Base-by-base conservation (phyloP, 2,797 vertebrate species). In the Botia kubotai region DNA sequence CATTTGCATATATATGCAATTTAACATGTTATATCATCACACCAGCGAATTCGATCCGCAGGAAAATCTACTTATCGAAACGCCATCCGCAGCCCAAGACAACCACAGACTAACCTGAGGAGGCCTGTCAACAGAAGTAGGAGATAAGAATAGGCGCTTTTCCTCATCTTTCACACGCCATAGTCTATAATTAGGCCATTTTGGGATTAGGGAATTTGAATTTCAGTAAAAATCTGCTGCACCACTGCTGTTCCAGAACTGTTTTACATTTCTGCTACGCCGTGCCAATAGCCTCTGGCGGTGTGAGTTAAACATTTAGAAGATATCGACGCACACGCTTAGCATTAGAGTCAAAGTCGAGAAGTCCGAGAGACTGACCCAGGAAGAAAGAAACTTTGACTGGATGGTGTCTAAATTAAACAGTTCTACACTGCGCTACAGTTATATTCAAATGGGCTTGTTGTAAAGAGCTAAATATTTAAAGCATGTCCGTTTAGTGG, bases 201-300 rank as follows among this genome's bases (percentile, higher is more conserved):
- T 83, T 85, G 81, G 85, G 83, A 86, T 86, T 83, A 86, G 71
- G 78, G 79, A 85, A 84, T 85, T 81, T 85, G 67, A 83, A 83
- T 85, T 84, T 81, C 81, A 81, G 77, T 75, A 70, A 77, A 91
- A 88, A 90, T 89, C 80, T 89, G 86, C 87, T 84, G 72, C 84
- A 71, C 86, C 87, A 83, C 76, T 87, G 88, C 79, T 81, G 85
- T 86, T 92, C 89, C 89, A 89, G 88, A 83, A 73, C 86, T 80
- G 84, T 90, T 92, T 86, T 72, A 83, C 71, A 85, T 86, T 83
- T 69, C 48, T 68, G 58, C 57, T 84, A 75, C 72, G 78, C 77
- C 58, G 62, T 84, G 81, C 63, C 65, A 80, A 75, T 67, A 75
- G 72, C 82, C 77, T 55, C 16, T 79, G 80, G 83, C 72, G 48